These are phyloP conservation scores for Polietes domitor DNA, from an alignment of 2,888 invertebrate species.

Conservation along the genomic window DNA sequence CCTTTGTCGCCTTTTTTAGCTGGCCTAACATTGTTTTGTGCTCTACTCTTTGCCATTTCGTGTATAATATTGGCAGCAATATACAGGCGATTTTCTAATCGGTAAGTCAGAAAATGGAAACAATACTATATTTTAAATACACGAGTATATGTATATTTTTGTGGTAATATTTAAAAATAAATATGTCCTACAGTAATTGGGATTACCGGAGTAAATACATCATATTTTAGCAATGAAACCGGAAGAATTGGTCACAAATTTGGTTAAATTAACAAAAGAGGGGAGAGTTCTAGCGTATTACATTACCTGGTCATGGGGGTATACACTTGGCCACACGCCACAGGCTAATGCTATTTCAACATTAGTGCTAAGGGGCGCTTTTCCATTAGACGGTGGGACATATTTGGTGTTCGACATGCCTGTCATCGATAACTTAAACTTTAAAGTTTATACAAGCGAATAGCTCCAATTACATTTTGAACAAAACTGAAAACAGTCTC, in stretches of 20 bases:
- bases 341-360: neutral
- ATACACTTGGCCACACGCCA: neutral
- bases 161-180: neutral
- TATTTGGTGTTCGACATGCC: no score
- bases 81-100: slow-evolving; percentile 84
- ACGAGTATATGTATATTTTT: neutral
- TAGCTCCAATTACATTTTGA: no score
- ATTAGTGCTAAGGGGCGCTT: no score
- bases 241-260: neutral
- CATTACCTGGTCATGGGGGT: no score
- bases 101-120: slow-evolving; percentile 78
- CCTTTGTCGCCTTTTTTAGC: slow-evolving; percentile 89
- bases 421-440: no score
- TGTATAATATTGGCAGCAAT: slow-evolving; percentile 89
- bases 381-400: no score
- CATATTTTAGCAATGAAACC: slow-evolving; percentile 5
- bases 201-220: neutral
- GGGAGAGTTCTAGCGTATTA: neutral
- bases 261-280: neutral
- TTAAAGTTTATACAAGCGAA: no score
- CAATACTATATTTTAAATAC: neutral
- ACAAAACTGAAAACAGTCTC: neutral
- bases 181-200: neutral
- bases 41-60: slow-evolving; percentile 88
- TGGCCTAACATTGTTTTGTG: slow-evolving; percentile 89